Percentiles rank a stretch among this genome's conserved stretches.
These are phyloP conservation scores for Apistogramma diplotaenia DNA, from an alignment of 2,113 vertebrate species.

Conservation along the genomic window DNA sequence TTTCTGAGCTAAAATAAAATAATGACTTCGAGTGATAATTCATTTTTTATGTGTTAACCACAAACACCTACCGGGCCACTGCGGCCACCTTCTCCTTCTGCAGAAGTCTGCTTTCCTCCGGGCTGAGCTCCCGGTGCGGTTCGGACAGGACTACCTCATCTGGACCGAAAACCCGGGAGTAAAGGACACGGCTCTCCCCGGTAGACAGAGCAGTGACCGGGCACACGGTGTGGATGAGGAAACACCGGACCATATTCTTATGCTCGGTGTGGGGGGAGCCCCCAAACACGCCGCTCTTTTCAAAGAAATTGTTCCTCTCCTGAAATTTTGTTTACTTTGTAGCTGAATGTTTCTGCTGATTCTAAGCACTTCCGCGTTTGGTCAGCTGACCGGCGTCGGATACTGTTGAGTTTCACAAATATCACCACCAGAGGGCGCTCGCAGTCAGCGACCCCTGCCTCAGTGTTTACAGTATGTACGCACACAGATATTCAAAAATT, in stretches of 20 bases:
- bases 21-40: background rate
- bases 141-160: constrained; percentile 34
- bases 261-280: rapidly evolving
- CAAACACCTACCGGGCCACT: constrained; percentile 64
- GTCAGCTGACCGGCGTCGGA: constrained; percentile 46
- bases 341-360: rapidly evolving
- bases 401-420: background rate
- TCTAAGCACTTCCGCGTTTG: constrained; percentile 55
- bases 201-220: constrained; percentile 62
- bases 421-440: constrained; percentile 46
- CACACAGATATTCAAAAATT: too few relatives aligned
- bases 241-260: constrained; percentile 72
- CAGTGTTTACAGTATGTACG: background rate
- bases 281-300: rapidly evolving
- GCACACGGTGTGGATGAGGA: constrained; percentile 77
- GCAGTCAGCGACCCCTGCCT: rapidly evolving
- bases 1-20: background rate
- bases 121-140: background rate
- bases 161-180: constrained; percentile 72
- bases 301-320: too few relatives aligned
- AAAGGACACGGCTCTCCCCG: constrained; percentile 71
- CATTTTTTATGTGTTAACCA: background rate
- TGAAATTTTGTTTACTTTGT: background rate
- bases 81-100: constrained; percentile 63
- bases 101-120: constrained; percentile 63